Conservation (phyloP, 2,797 vertebrate species). For the Crenichthys baileyi region DNA sequence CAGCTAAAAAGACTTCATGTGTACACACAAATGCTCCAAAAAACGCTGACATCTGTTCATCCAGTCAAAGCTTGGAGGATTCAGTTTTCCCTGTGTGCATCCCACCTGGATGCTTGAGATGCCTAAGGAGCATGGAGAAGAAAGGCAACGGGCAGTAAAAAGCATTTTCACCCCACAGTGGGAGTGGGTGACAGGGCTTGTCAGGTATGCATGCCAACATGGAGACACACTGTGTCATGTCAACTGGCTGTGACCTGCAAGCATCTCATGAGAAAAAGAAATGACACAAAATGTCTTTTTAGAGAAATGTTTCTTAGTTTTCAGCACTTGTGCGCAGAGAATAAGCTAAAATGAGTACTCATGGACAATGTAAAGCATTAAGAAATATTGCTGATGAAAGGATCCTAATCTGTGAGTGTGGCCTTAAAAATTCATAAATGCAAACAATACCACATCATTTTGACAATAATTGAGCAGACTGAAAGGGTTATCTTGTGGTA, state of each 20-base stretch:
- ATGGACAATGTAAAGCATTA: not conserved
- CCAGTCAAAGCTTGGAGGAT: conserved; percentile 28
- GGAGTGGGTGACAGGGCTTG: conserved; percentile 63
- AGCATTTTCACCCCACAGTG: conserved; percentile 70
- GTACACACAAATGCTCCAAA: conserved; percentile 8
- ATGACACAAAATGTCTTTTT: not conserved
- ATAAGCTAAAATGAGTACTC: not conserved
- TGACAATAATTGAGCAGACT: not conserved
- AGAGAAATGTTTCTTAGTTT: not conserved
- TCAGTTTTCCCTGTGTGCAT: conserved; percentile 48
- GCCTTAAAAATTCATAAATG: not conserved
- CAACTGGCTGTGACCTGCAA: conserved; percentile 16
- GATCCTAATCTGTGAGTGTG: not conserved
- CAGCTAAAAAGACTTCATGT: conserved; percentile 18
- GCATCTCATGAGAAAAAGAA: not conserved
- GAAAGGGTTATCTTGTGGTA: not conserved
- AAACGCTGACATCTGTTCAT: conserved; percentile 8
- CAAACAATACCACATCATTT: not conserved
- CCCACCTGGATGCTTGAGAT: conserved; percentile 64
- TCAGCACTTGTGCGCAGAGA: not conserved
- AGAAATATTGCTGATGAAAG: not conserved
- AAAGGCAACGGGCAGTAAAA: conserved; percentile 66
- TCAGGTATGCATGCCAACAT: conserved; percentile 37
- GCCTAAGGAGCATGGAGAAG: conserved; percentile 57
- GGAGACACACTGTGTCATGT: conserved; percentile 5